phyloP scores from a whole-genome alignment of 1,140 invertebrate species.

The Epicauta chinensis region DNA sequence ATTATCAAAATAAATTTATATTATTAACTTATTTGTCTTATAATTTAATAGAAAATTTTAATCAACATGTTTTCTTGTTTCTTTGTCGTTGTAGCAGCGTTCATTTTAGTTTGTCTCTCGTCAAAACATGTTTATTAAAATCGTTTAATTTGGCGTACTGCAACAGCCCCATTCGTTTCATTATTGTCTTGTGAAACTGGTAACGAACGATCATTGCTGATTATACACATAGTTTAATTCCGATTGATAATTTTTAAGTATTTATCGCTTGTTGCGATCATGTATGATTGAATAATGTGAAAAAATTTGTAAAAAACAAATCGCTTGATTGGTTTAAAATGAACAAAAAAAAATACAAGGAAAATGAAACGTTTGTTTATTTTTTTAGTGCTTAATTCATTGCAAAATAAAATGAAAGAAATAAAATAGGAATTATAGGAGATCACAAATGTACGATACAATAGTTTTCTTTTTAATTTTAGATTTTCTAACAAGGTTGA shows the following conservation, averaged over 20 bases:
- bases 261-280: constrained; percentile 19
- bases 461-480: constrained; percentile 3
- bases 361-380: background rate
- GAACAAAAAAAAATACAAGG: too few relatives aligned
- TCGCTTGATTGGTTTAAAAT: constrained; percentile 19
- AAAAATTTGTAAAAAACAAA: constrained; percentile 15
- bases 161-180: background rate
- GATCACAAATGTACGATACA: constrained; percentile 4
- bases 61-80: constrained; percentile 18
- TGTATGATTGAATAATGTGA: constrained; percentile 21
- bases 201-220: too few relatives aligned
- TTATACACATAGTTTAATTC: constrained; percentile 1
- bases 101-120: constrained; percentile 1
- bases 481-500: constrained; percentile 17
- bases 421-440: constrained; percentile 3
- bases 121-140: constrained; percentile 21
- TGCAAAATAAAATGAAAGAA: constrained; percentile 4
- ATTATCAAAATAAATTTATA: constrained; percentile 41
- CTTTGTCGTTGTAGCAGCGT: background rate
- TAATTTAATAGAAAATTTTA: constrained; percentile 29
- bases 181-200: too few relatives aligned
- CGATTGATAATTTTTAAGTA: constrained; percentile 13
- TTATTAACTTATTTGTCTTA: constrained; percentile 37
- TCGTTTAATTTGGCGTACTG: constrained; percentile 6
- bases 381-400: constrained; percentile 15